A percentile compares a stretch with the other conserved stretches of the same genome.
These are phyloP conservation scores for Budorcas taxicolor DNA, from an alignment of 2,113 vertebrate genomes.

Conservation along the genomic window DNA sequence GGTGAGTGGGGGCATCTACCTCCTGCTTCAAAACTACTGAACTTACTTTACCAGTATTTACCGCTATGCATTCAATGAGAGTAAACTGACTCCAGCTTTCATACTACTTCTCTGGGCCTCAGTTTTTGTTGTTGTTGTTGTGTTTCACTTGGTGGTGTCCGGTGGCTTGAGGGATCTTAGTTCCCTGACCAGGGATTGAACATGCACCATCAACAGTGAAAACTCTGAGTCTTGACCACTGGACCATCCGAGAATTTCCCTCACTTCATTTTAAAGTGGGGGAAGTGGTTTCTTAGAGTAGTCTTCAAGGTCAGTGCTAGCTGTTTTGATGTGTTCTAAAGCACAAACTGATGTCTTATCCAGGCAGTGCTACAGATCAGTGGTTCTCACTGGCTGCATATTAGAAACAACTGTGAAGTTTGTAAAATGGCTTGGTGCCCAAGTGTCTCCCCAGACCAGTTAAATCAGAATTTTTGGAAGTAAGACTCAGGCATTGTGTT, in stretches of 20 bases:
- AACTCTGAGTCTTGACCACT: not conserved
- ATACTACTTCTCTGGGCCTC: not conserved
- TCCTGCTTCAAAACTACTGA: not conserved
- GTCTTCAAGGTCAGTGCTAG: not conserved
- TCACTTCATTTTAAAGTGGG: not conserved
- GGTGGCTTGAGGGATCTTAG: not conserved
- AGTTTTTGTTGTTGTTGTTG: not conserved
- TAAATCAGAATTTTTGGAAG: not conserved
- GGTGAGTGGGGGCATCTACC: not conserved
- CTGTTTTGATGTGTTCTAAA: not conserved
- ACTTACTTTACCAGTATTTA: not conserved
- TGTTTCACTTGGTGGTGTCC: not conserved
- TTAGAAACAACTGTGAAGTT: not conserved
- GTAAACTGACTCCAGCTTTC: not conserved
- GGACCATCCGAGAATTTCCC: not conserved
- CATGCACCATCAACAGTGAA: not conserved
- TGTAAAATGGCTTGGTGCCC: not conserved
- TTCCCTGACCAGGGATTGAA: not conserved
- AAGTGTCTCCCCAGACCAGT: not conserved
- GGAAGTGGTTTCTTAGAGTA: not conserved
- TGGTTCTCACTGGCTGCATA: not conserved
- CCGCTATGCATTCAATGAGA: not conserved
- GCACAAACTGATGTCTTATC: not conserved
- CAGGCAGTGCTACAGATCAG: not conserved
- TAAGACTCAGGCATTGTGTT: not conserved